phyloP scores from a whole-genome alignment of 2,113 vertebrate species.

The Otolemur garnettii region DNA sequence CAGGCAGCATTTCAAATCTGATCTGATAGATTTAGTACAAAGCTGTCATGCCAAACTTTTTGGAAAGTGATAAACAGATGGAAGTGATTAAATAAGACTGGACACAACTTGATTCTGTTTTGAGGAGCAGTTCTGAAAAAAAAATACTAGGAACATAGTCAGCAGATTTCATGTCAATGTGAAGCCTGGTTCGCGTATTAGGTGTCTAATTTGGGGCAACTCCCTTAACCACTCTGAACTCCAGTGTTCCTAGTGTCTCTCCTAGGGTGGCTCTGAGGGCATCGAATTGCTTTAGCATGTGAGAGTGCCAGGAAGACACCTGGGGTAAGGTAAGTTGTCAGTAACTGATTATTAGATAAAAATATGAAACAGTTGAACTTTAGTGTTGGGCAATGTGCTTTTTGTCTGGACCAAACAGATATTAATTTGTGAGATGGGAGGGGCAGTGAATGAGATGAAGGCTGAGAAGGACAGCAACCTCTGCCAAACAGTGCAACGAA shows the following conservation, averaged over 20 bases:
- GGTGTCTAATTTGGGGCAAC: neutral
- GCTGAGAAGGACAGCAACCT: rapidly evolving
- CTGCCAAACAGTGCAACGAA: too few species aligned
- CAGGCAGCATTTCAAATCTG: neutral
- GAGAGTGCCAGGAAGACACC: neutral
- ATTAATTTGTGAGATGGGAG: neutral
- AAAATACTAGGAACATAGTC: neutral
- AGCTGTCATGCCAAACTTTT: neutral
- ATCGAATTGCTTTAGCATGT: neutral
- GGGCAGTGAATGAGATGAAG: neutral
- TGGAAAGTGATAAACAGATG: conserved; percentile 55
- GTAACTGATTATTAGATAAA: neutral
- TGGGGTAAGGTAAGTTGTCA: neutral
- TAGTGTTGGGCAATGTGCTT: neutral
- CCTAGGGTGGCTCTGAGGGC: neutral
- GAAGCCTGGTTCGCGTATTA: neutral
- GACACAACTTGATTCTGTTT: neutral
- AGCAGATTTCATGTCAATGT: conserved; percentile 5
- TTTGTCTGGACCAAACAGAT: neutral
- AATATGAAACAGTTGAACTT: neutral
- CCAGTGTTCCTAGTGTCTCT: neutral
- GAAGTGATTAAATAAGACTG: conserved; percentile 22
- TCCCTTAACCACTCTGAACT: neutral
- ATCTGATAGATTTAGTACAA: neutral
- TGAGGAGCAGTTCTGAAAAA: neutral